A percentile compares a stretch with the other conserved stretches of the same genome.
Evolutionary conservation across 2,113 vertebrate genomes (phyloP).

Genomic region (Ondatra zibethicus): DNA sequence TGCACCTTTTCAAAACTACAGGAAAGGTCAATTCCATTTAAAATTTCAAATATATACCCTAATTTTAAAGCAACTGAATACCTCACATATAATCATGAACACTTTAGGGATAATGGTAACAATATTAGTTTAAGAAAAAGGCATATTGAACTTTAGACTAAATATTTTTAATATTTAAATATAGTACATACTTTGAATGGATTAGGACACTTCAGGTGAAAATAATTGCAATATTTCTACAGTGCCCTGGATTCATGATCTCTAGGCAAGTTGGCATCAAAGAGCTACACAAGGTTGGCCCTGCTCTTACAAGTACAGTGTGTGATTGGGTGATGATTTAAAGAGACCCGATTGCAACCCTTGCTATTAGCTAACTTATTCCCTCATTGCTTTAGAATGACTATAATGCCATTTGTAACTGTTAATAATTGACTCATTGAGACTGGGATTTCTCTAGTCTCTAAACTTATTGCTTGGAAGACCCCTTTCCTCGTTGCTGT

Average conservation of each 20-base stretch:
- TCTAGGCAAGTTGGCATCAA: slow-evolving; percentile 87
- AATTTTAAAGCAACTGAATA: slow-evolving; percentile 71
- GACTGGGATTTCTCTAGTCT: slow-evolving; percentile 87
- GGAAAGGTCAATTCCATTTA: slow-evolving; percentile 76
- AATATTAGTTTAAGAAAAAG: slow-evolving; percentile 81
- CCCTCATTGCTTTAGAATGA: slow-evolving; percentile 89
- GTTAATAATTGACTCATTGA: slow-evolving; percentile 90
- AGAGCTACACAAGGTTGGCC: slow-evolving; percentile 82
- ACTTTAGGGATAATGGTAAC: slow-evolving; percentile 70
- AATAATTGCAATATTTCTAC: slow-evolving; percentile 84
- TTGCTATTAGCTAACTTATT: slow-evolving; percentile 86
- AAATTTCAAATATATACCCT: slow-evolving; percentile 80
- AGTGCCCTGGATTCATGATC: slow-evolving; percentile 81
- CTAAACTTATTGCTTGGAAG: slow-evolving; percentile 41
- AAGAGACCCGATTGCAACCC: slow-evolving; percentile 87
- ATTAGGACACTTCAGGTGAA: slow-evolving; percentile 84
- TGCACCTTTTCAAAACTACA: slow-evolving; percentile 70
- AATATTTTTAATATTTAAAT: slow-evolving; percentile 82
- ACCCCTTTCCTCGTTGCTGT: slow-evolving; percentile 41
- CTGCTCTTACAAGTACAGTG: slow-evolving; percentile 81
- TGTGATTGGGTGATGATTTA: slow-evolving; percentile 89
- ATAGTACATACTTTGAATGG: slow-evolving; percentile 75
- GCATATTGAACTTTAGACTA: slow-evolving; percentile 69
- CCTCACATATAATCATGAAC: slow-evolving; percentile 78
- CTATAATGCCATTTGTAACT: slow-evolving; percentile 91